Evolutionary conservation across 37 sponge, comb jelly and placozoan genomes (phyloP), one percentile per base, ranked within the genome.

Genomic region (Mnemiopsis leidyi): DNA sequence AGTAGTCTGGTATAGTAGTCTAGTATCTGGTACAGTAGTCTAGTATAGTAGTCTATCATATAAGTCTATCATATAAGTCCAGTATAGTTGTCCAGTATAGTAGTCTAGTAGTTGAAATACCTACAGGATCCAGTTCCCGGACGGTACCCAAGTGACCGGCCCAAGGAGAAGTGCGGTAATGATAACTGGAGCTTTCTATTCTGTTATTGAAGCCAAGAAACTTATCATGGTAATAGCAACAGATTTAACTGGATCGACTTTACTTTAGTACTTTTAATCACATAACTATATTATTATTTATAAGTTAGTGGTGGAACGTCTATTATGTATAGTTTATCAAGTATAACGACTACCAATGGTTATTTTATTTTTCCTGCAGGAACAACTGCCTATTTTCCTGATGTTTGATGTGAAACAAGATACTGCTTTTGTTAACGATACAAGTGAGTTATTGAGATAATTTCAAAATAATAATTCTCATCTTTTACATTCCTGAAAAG

Each of bases 361-460:
- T n/a, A n/a, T n/a, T n/a, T n/a, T n/a, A n/a, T n/a, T n/a, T 13
- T 48, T 48, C 13, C 13, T 69, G 7, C 73, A 69, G 73, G 82
- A 79, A 32, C 82, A 79, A 30, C 82, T 79, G 21, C 82, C 82
- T 20, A 79, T 79, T 35, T 79, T 79, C 37, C 82, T 79, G 82
- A 79, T 79, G 82, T 79, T 79, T 35, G 82, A 79, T 23, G 82
- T 79, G 36, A 79, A 79, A 79, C 82, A 79, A 32, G 82, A 79
- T 36, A 79, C 82, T 29, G 23, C 82, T 9, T 79, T 79, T 79
- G 82, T 79, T 23, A 79, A 79, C 29, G 82, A 79, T 79, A 79
- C 82, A 2, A 16, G 82, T 79, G 34, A 36, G 33, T 32, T 79
- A 71, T 71, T 29, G 3, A 23, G 75, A n/a, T 23, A 7, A 23